Evolutionary conservation across 2,888 invertebrate species (phyloP).

Genomic region (Malthinus flaveolus): DNA sequence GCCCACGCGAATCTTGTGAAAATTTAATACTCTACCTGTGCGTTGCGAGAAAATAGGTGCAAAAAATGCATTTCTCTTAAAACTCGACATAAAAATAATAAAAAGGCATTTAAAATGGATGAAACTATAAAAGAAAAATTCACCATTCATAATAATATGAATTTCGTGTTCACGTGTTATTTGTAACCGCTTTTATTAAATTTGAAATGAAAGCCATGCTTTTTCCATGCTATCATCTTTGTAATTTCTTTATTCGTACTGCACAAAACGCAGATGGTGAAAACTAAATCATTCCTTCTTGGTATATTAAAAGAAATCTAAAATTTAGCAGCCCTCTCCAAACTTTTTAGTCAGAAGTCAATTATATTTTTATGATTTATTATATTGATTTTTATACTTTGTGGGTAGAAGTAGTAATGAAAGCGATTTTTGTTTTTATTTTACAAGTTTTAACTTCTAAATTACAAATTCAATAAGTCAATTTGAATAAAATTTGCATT

Average conservation of each 20-base stretch:
- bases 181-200: slow-evolving; percentile 47
- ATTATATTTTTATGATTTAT: slow-evolving; percentile 11
- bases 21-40: too few relatives aligned
- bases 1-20: too few relatives aligned
- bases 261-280: slow-evolving; percentile 46
- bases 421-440: too few relatives aligned
- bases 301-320: slow-evolving; percentile 48
- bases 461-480: too few relatives aligned
- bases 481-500: too few relatives aligned
- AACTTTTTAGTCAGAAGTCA: slow-evolving; percentile 26
- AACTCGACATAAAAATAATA: too few relatives aligned
- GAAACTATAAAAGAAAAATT: slow-evolving; percentile 28
- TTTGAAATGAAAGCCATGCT: slow-evolving; percentile 48
- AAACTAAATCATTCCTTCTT: slow-evolving; percentile 46
- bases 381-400: not conserved
- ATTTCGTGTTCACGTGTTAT: slow-evolving; percentile 36
- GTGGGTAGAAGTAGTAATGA: too few relatives aligned
- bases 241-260: slow-evolving; percentile 47
- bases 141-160: slow-evolving; percentile 23
- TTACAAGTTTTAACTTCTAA: too few relatives aligned
- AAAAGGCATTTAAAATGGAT: slow-evolving; percentile 11
- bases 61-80: too few relatives aligned
- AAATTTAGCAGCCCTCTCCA: slow-evolving; percentile 40
- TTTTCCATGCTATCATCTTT: slow-evolving; percentile 44
- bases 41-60: too few relatives aligned